Conservation (phyloP, 2,797 vertebrate genomes). For the Calcarius lapponicus region DNA sequence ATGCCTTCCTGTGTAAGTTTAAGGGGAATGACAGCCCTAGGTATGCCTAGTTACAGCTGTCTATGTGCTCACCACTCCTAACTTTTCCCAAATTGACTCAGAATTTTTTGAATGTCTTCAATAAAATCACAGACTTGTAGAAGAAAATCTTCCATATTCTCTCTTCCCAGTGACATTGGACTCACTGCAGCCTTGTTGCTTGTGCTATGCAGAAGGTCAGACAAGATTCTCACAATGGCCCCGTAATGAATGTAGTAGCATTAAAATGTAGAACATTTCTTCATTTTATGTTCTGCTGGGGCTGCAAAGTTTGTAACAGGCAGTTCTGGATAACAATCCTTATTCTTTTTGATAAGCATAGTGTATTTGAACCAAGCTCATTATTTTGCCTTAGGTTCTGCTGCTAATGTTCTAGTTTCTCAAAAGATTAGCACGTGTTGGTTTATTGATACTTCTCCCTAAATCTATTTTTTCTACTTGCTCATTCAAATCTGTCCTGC, state of each 20-base stretch:
- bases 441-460: background rate
- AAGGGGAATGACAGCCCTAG: background rate
- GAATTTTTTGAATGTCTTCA: background rate
- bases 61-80: background rate
- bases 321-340: background rate
- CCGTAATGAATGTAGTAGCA: background rate
- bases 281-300: background rate
- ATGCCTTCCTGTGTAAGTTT: background rate
- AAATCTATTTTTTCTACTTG: background rate
- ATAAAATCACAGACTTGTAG: background rate
- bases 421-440: background rate
- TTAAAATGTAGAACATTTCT: background rate
- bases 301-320: background rate
- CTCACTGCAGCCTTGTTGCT: background rate
- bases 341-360: background rate
- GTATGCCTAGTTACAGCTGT: background rate
- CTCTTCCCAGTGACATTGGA: background rate
- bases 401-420: background rate
- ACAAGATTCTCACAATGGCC: background rate
- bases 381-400: background rate
- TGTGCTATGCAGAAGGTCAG: background rate
- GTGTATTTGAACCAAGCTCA: background rate
- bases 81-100: background rate
- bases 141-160: background rate
- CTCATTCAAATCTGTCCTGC: background rate